These are phyloP conservation scores for Ganaspis brasiliensis DNA, from an alignment of 2,888 invertebrate genomes.

Conservation along the genomic window DNA sequence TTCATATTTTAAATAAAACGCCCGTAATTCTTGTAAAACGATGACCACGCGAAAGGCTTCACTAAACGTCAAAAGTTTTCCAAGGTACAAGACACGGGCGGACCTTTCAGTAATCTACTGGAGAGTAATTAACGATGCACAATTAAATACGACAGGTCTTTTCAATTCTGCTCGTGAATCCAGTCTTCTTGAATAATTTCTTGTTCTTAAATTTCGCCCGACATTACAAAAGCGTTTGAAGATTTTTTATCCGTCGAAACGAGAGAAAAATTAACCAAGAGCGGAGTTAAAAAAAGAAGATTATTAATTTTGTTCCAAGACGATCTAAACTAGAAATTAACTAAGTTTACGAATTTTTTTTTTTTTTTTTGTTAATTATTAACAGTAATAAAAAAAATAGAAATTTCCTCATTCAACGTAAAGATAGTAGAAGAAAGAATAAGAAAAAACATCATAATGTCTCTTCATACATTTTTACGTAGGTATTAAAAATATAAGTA, in stretches of 20 bases:
- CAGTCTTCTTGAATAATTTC: conserved; percentile 14
- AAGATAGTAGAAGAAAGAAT: too few relatives aligned
- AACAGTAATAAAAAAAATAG: too few relatives aligned
- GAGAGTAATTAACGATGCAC: conserved; percentile 21
- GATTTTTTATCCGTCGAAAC: not conserved
- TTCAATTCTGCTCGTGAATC: conserved; percentile 4
- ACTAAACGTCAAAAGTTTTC: conserved; percentile 17
- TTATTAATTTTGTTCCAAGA: too few relatives aligned
- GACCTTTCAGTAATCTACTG: conserved; percentile 4
- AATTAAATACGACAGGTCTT: conserved; percentile 23
- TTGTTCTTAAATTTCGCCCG: conserved; percentile 1
- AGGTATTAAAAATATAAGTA: not conserved
- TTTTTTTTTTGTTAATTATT: too few relatives aligned
- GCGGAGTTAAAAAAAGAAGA: too few relatives aligned
- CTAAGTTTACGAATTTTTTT: too few relatives aligned
- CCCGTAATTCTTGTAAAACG: not conserved
- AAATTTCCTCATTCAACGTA: too few relatives aligned
- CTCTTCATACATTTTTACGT: too few relatives aligned
- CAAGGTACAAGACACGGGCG: conserved; percentile 22
- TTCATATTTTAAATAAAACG: not conserved
- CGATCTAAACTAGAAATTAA: too few relatives aligned
- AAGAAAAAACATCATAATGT: too few relatives aligned
- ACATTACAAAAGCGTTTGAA: not conserved
- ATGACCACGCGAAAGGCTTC: not conserved
- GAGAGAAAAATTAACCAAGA: too few relatives aligned